Percentiles rank a stretch among this genome's conserved stretches.
Evolutionary conservation across 2,797 vertebrate genomes (phyloP).

Genomic region (Sebastes diploproa): DNA sequence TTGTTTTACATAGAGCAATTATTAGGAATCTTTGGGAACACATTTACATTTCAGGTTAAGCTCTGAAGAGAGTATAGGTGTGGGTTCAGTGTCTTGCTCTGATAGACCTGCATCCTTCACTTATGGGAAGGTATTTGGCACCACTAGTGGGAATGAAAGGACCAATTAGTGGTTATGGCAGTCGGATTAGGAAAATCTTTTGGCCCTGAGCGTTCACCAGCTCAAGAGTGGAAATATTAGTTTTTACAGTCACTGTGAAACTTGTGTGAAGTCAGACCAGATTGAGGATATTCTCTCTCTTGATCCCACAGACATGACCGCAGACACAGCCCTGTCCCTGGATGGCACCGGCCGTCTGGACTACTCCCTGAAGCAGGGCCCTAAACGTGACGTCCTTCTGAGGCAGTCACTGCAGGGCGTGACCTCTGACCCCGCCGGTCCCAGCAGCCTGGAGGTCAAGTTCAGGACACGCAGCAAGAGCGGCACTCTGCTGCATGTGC

Average conservation of each 20-base stretch:
- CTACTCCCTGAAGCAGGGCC: slow-evolving; percentile 88
- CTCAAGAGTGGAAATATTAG: slow-evolving; percentile 19
- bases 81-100: not conserved
- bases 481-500: slow-evolving; percentile 90
- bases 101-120: not conserved
- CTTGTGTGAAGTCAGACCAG: not conserved
- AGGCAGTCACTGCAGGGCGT: slow-evolving; percentile 67
- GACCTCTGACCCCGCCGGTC: slow-evolving; percentile 19
- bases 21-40: not conserved
- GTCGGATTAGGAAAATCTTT: slow-evolving; percentile 45
- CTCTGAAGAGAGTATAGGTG: too few relatives aligned
- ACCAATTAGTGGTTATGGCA: slow-evolving; percentile 33
- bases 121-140: slow-evolving; percentile 29
- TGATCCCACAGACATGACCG: slow-evolving; percentile 84
- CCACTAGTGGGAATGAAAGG: slow-evolving; percentile 23
- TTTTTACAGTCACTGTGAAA: slow-evolving; percentile 12
- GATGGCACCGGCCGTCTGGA: slow-evolving; percentile 94
- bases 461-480: slow-evolving; percentile 95
- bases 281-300: slow-evolving; percentile 14
- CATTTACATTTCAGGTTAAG: not conserved
- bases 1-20: not conserved
- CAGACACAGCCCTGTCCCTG: slow-evolving; percentile 92
- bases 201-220: not conserved
- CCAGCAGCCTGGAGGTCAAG: slow-evolving; percentile 89
- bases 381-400: slow-evolving; percentile 89